Evolutionary conservation across 2,797 vertebrate species (phyloP).

Genomic region (Microhierax caerulescens): DNA sequence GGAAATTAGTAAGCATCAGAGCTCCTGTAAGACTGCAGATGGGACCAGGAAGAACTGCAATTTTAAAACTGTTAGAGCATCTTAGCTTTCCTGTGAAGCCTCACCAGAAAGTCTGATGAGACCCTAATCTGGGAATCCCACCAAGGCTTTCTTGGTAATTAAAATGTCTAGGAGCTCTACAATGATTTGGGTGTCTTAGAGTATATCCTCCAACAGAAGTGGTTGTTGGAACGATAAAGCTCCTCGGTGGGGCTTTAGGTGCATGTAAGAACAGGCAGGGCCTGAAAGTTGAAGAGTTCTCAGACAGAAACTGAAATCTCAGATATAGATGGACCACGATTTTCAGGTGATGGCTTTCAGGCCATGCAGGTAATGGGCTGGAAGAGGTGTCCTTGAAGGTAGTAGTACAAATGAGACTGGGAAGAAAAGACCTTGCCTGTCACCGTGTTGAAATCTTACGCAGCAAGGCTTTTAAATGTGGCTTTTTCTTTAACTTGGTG

Average conservation of each 20-base stretch:
- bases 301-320: not conserved
- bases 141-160: not conserved
- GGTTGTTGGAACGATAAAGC: too few species aligned
- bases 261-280: not conserved
- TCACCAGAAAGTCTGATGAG: not conserved
- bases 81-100: not conserved
- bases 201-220: not conserved
- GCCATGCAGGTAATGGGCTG: not conserved
- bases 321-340: not conserved
- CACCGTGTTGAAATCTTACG: not conserved
- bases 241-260: not conserved
- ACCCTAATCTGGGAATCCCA: not conserved
- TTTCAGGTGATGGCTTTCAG: not conserved
- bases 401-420: too few species aligned
- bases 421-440: not conserved
- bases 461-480: not conserved
- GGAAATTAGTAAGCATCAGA: not conserved
- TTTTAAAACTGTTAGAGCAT: not conserved
- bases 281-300: not conserved
- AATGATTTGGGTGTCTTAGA: not conserved
- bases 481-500: not conserved
- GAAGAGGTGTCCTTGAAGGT: not conserved
- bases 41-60: not conserved
- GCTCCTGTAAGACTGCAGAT: not conserved
- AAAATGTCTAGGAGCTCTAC: not conserved